Base-by-base conservation (phyloP, 2,888 invertebrate genomes). In the Antheraea yamamai region DNA sequence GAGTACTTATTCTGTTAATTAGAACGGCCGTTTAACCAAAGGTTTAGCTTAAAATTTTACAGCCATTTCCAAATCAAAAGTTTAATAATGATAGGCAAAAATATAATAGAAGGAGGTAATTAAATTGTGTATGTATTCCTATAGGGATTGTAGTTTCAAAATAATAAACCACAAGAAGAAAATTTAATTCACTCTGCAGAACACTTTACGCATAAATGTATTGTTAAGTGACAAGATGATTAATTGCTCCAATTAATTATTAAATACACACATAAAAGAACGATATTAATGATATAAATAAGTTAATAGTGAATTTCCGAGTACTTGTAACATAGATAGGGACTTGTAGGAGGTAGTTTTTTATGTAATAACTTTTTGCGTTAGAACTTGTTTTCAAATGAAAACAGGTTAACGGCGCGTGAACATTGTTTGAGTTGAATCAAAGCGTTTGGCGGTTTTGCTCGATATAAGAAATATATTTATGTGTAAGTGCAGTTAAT, bases 301-400 rank as follows among this genome's bases (percentile, higher is more conserved):
- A 84, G 81, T 79, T 88, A 86, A 88, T 87, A 84, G 85, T 82
- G 81, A 84, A 87, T 89, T 88, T 87, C 83, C 88, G 89, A 89
- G 89, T 89, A 88, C 82, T 78, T 81, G 81, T 80, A 83, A 80
- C 18, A n/a, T n/a, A 70, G 39, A 70, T 70, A 70, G 77, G 70
- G 18, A 39, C 39, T n/a, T 39, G 70, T n/a, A 39, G 39, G 70
- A 39, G 39, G 70, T 39, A 39, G 70, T 39, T 70, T 39, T 70
- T 80, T 81, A 80, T 82, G 82, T 83, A 85, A 80, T 78, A 80
- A 80, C 83, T 87, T 91, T 90, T 89, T 90, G 88, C 85, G 81
- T 80, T 83, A 81, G 84, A 85, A 84, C 84, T 83, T 77, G 85
- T 82, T 79, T 77, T 77, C 30, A 82, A 79, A 85, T 83, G 87